These are phyloP conservation scores for Podarcis lilfordi DNA, from an alignment of 2,797 vertebrate species.

Conservation along the genomic window DNA sequence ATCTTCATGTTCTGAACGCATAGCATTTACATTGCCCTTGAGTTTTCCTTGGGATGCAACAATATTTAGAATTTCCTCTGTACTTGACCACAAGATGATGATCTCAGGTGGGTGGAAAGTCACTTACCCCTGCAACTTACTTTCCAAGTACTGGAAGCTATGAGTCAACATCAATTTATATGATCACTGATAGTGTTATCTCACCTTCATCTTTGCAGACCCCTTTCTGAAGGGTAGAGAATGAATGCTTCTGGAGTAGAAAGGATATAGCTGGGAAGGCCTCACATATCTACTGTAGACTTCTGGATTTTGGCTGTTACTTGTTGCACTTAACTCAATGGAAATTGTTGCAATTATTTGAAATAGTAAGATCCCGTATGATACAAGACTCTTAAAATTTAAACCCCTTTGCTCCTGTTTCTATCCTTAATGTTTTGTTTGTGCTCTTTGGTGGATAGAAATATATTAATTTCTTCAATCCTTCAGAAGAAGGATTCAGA, in stretches of 20 bases:
- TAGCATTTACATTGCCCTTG: conserved; percentile 2
- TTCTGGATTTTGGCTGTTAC: neutral
- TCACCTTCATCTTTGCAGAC: neutral
- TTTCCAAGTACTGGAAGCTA: neutral
- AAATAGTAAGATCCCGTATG: neutral
- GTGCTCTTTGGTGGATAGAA: neutral
- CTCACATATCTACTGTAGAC: neutral
- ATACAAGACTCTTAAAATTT: neutral
- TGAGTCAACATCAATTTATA: neutral
- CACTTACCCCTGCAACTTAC: conserved; percentile 11
- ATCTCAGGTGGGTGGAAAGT: neutral
- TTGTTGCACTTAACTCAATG: neutral
- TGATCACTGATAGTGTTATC: neutral
- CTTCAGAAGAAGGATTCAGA: neutral
- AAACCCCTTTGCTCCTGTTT: too few relatives aligned
- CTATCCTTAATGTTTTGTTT: neutral
- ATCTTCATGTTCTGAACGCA: neutral
- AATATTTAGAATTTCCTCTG: neutral
- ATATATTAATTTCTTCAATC: neutral
- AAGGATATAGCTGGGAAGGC: neutral
- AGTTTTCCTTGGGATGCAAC: conserved; percentile 21
- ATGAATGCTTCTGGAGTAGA: neutral
- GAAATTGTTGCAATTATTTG: neutral
- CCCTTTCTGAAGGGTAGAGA: neutral
- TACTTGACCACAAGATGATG: neutral